A percentile compares a stretch with the other conserved stretches of the same genome.
Evolutionary conservation across 2,113 vertebrate genomes (phyloP).

Genomic region (Hippocampus abdominalis): DNA sequence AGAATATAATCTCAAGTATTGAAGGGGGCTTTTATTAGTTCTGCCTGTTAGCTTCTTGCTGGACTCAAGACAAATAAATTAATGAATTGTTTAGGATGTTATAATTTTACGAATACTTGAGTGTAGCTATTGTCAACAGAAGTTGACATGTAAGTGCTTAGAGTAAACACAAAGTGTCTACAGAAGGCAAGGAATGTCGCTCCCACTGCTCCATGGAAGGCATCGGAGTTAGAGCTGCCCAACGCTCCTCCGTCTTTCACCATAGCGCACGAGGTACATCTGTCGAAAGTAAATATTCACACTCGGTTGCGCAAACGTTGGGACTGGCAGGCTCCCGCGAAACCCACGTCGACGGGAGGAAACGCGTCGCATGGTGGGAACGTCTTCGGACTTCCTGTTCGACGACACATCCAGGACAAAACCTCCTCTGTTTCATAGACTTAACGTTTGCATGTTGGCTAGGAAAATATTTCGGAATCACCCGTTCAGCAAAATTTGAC

Average conservation of each 20-base stretch:
- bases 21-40: background rate
- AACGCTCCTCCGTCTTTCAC: slow-evolving; percentile 18
- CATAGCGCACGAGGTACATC: slow-evolving; percentile 25
- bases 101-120: background rate
- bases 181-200: slow-evolving; percentile 50
- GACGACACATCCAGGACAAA: slow-evolving; percentile 23
- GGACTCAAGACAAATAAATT: background rate
- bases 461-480: background rate
- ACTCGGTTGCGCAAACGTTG: slow-evolving; percentile 43
- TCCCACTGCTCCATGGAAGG: slow-evolving; percentile 45
- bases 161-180: slow-evolving; percentile 38
- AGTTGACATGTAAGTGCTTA: background rate
- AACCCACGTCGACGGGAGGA: slow-evolving; percentile 22
- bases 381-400: slow-evolving; percentile 27
- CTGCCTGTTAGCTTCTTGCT: background rate
- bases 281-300: slow-evolving; percentile 63
- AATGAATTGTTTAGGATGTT: too few relatives aligned
- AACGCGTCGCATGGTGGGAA: slow-evolving; percentile 39
- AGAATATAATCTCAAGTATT: background rate
- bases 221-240: slow-evolving; percentile 11
- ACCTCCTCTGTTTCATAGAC: slow-evolving; percentile 19
- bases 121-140: slow-evolving; percentile 4
- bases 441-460: slow-evolving; percentile 4
- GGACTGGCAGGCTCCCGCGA: slow-evolving; percentile 33
- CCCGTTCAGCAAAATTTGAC: too few relatives aligned